A percentile compares a stretch with the other conserved stretches of the same genome.
phyloP scores from a whole-genome alignment of 2,113 vertebrate species.

The Solea senegalensis region DNA sequence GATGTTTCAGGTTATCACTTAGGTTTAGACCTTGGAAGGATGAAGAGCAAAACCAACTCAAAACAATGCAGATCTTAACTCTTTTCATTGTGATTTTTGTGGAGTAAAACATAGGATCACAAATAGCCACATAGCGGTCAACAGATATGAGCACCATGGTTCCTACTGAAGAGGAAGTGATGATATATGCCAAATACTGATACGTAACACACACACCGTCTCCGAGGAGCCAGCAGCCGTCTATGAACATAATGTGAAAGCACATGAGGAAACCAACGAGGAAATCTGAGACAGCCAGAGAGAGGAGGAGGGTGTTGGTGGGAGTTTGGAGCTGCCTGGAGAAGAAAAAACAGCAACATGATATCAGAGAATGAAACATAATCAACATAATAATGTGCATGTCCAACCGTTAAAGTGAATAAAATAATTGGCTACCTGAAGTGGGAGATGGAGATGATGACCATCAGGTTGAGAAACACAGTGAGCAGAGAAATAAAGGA shows the following conservation, averaged over 20 bases:
- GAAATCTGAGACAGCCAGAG: slow-evolving; percentile 30
- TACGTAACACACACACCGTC: neutral
- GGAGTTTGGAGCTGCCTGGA: slow-evolving; percentile 73
- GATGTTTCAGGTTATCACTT: neutral
- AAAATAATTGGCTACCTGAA: slow-evolving; percentile 29
- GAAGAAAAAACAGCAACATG: neutral
- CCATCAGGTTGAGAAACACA: slow-evolving; percentile 29
- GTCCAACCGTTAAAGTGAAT: no score
- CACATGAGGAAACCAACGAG: slow-evolving; percentile 23
- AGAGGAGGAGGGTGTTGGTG: slow-evolving; percentile 70
- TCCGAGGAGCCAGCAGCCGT: slow-evolving; percentile 28
- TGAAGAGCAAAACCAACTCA: slow-evolving; percentile 23
- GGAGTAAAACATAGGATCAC: slow-evolving; percentile 37
- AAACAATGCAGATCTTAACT: neutral
- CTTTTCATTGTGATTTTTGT: slow-evolving; percentile 10
- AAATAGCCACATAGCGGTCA: slow-evolving; percentile 47
- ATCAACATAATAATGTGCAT: no score
- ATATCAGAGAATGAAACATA: no score
- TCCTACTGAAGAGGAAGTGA: slow-evolving; percentile 20
- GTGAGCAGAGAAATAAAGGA: slow-evolving; percentile 32
- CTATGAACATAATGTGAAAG: neutral
- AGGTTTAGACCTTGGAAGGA: neutral
- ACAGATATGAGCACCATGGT: slow-evolving; percentile 45
- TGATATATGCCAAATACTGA: neutral
- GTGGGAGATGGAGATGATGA: slow-evolving; percentile 46